A percentile compares a stretch with the other conserved stretches of the same genome.
Evolutionary conservation across 2,888 invertebrate species (phyloP).

Genomic region (Pinctada fucata): DNA sequence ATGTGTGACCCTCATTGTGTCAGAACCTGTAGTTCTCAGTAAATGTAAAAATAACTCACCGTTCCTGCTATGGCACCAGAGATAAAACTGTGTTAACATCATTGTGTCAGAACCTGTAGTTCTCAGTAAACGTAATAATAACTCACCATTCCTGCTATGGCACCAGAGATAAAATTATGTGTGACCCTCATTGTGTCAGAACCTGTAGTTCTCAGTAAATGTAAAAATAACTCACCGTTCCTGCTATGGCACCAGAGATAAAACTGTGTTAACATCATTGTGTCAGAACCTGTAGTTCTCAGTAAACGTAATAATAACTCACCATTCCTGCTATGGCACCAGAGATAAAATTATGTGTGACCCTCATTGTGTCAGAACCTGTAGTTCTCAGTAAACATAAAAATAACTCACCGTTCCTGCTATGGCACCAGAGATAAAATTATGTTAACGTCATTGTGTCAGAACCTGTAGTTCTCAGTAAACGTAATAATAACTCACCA

Average conservation of each 20-base stretch:
- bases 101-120: slow-evolving; percentile 63
- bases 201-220: background rate
- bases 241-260: slow-evolving; percentile 83
- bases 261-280: slow-evolving; percentile 76
- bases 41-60: slow-evolving; percentile 78
- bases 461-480: slow-evolving; percentile 62
- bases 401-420: slow-evolving; percentile 85
- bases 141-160: too few species aligned
- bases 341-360: too few species aligned
- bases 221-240: slow-evolving; percentile 81
- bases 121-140: slow-evolving; percentile 56
- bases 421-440: slow-evolving; percentile 80
- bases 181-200: too few species aligned
- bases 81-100: slow-evolving; percentile 75
- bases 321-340: too few species aligned
- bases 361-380: too few species aligned
- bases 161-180: too few species aligned
- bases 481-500: background rate
- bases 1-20: too few species aligned
- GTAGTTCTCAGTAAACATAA: background rate
- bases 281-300: slow-evolving; percentile 54
- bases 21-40: background rate
- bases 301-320: slow-evolving; percentile 52
- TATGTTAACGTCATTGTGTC: slow-evolving; percentile 74
- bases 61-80: slow-evolving; percentile 86